Conservation (phyloP, 2,797 vertebrate species). For the Acipenser oxyrinchus region DNA sequence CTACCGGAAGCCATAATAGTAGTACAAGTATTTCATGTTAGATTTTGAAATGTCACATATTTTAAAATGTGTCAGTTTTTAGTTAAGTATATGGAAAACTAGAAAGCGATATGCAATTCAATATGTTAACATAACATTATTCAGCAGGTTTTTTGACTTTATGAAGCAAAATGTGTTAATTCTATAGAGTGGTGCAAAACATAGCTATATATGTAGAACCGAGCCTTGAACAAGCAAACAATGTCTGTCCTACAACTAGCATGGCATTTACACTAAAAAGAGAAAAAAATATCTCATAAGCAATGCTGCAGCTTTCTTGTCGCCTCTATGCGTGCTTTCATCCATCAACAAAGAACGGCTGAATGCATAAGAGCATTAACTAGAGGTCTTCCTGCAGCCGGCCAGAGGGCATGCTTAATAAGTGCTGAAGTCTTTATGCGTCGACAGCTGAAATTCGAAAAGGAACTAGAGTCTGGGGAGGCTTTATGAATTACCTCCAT, state of each 20-base stretch:
- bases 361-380: conserved; percentile 7
- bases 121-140: too few species aligned
- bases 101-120: too few species aligned
- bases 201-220: background rate
- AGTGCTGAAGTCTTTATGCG: background rate
- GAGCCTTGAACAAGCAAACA: conserved; percentile 13
- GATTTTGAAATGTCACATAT: too few species aligned
- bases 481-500: background rate
- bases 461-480: background rate
- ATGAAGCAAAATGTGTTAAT: too few species aligned
- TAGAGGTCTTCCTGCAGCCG: conserved; percentile 5
- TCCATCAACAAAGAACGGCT: conserved; percentile 21
- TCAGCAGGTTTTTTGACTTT: too few species aligned
- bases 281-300: background rate
- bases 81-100: too few species aligned
- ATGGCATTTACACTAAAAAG: conserved; percentile 15
- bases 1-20: too few species aligned
- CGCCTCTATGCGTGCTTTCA: conserved; percentile 18
- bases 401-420: conserved; percentile 4
- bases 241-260: conserved; percentile 24
- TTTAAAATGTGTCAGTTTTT: too few species aligned
- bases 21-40: too few species aligned
- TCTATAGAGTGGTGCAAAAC: too few species aligned
- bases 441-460: background rate
- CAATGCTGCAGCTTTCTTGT: conserved; percentile 10